These are phyloP conservation scores for Bilobella aurantiaca DNA, from an alignment of 1,140 invertebrate species.

Conservation along the genomic window DNA sequence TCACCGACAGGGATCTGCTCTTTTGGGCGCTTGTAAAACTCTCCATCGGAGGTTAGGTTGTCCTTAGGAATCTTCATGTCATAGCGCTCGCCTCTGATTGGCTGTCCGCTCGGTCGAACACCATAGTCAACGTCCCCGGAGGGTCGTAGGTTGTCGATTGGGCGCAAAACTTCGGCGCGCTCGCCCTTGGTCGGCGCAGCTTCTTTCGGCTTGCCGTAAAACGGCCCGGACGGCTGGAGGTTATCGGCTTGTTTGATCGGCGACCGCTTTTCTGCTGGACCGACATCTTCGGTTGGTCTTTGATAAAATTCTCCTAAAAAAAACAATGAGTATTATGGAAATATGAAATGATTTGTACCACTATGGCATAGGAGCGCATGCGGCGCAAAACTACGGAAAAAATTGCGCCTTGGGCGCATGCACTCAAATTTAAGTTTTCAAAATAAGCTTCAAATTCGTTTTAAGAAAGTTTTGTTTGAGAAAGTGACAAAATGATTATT, in stretches of 20 bases:
- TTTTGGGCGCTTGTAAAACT: conserved; percentile 36
- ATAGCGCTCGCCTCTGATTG: conserved; percentile 25
- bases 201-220: conserved; percentile 16
- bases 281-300: conserved; percentile 25
- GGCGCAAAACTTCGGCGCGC: conserved; percentile 5
- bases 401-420: too few relatives aligned
- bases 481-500: too few relatives aligned
- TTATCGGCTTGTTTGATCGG: conserved; percentile 22
- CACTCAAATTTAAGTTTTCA: too few relatives aligned
- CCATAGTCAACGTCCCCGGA: conserved; percentile 42
- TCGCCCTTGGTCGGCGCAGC: conserved; percentile 23
- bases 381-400: too few relatives aligned
- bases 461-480: too few relatives aligned
- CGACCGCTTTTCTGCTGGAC: conserved; percentile 35
- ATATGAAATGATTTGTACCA: too few relatives aligned
- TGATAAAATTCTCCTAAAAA: conserved; percentile 31
- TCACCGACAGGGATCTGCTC: conserved; percentile 21
- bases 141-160: conserved; percentile 24
- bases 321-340: neutral
- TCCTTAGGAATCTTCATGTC: conserved; percentile 38
- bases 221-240: conserved; percentile 39
- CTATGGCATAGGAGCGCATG: too few relatives aligned
- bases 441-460: too few relatives aligned
- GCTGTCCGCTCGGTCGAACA: too few relatives aligned
- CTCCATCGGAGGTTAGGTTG: conserved; percentile 42